These are phyloP conservation scores for Chelonoidis abingdonii DNA, from an alignment of 2,113 vertebrate genomes.

Conservation along the genomic window DNA sequence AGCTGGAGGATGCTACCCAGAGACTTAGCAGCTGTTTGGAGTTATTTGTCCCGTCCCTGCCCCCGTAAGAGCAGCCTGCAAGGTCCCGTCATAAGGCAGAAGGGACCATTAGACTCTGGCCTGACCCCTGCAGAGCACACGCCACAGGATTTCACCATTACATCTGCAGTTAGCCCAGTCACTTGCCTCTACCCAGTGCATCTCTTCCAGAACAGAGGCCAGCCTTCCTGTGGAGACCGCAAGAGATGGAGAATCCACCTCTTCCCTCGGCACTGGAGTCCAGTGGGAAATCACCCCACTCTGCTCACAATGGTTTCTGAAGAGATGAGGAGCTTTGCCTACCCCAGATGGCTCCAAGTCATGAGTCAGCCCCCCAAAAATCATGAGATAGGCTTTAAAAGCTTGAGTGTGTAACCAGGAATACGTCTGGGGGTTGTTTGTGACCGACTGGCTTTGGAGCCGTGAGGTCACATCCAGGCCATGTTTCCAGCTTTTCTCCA, in stretches of 20 bases:
- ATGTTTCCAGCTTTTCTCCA: neutral
- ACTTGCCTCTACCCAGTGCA: neutral
- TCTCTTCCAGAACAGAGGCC: neutral
- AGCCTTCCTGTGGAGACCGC: neutral
- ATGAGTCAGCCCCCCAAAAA: neutral
- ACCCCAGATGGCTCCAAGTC: neutral
- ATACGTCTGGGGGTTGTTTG: too few relatives aligned
- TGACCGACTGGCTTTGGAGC: too few relatives aligned
- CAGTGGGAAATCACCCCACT: neutral
- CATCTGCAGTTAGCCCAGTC: neutral
- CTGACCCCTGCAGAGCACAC: neutral
- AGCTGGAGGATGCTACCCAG: neutral
- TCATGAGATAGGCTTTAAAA: neutral
- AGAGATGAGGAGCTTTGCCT: neutral
- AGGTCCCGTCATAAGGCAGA: neutral
- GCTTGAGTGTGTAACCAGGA: neutral
- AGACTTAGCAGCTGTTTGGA: neutral
- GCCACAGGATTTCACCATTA: neutral
- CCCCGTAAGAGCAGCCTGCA: neutral
- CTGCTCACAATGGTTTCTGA: neutral
- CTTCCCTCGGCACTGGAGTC: neutral
- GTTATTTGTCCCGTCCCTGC: neutral
- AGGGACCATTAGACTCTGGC: neutral
- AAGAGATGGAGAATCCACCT: neutral
- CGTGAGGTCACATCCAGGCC: neutral